Conservation (phyloP, 1,140 invertebrate genomes). For the Maniola jurtina region DNA sequence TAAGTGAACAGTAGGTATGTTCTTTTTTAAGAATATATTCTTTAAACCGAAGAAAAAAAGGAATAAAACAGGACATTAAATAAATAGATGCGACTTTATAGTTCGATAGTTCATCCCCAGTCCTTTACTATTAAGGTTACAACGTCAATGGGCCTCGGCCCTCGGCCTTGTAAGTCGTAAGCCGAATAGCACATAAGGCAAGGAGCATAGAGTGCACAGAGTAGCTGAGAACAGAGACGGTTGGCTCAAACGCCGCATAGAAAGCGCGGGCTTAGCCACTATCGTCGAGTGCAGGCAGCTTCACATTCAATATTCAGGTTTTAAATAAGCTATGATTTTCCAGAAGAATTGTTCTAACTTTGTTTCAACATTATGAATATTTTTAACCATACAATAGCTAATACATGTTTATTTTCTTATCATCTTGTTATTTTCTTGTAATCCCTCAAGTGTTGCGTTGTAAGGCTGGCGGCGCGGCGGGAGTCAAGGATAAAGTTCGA, state of each 20-base stretch:
- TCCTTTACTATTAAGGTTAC: too few relatives aligned
- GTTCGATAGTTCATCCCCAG: too few relatives aligned
- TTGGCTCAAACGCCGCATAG: slow-evolving; percentile 29
- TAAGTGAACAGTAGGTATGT: too few relatives aligned
- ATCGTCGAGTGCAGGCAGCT: slow-evolving; percentile 29
- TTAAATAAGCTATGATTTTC: slow-evolving; percentile 33
- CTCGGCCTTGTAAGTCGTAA: not conserved
- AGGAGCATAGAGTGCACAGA: slow-evolving; percentile 28
- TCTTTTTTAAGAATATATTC: too few relatives aligned
- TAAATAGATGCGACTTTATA: too few relatives aligned
- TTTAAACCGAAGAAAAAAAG: too few relatives aligned
- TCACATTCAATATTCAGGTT: slow-evolving; percentile 30
- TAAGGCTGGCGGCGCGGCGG: too few relatives aligned
- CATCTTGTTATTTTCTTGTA: too few relatives aligned
- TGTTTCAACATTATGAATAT: slow-evolving; percentile 15
- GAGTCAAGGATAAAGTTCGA: too few relatives aligned
- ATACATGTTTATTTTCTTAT: not conserved
- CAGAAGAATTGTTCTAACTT: slow-evolving; percentile 27
- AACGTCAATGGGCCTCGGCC: too few relatives aligned
- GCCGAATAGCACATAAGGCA: slow-evolving; percentile 25
- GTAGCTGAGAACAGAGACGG: slow-evolving; percentile 22
- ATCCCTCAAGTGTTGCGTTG: too few relatives aligned
- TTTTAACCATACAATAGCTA: slow-evolving; percentile 1
- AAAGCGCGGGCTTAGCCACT: slow-evolving; percentile 31
- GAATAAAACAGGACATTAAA: too few relatives aligned